These are phyloP conservation scores for Sminthurinus signatus DNA, from an alignment of 1,140 invertebrate species.

Conservation along the genomic window DNA sequence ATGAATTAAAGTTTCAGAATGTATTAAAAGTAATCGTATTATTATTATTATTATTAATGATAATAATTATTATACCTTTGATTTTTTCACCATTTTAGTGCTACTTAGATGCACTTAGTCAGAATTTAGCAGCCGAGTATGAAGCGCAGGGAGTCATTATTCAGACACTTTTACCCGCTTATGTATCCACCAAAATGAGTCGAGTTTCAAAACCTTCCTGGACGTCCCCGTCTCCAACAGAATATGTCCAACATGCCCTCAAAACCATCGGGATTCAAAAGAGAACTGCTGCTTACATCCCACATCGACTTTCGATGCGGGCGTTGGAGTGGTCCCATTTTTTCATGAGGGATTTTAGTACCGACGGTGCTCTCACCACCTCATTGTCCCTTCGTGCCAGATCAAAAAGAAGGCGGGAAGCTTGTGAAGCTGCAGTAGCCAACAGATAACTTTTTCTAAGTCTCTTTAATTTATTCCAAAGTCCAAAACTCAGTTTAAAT, in stretches of 20 bases:
- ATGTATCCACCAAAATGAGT: conserved; percentile 87
- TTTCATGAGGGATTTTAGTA: too few species aligned
- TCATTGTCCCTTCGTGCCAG: too few species aligned
- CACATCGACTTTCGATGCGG: conserved; percentile 62
- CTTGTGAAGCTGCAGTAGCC: too few species aligned
- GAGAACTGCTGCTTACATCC: conserved; percentile 68
- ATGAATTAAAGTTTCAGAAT: too few species aligned
- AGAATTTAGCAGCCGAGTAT: conserved; percentile 71
- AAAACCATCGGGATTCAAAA: conserved; percentile 64
- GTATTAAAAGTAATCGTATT: conserved; percentile 43
- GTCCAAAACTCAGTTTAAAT: too few species aligned
- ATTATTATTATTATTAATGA: neutral
- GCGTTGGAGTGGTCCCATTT: too few species aligned
- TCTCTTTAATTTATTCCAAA: too few species aligned
- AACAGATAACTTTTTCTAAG: too few species aligned
- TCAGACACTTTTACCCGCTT: conserved; percentile 77
- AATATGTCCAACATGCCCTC: conserved; percentile 68
- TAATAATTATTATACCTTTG: neutral
- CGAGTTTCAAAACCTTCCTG: conserved; percentile 69
- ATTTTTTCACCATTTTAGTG: neutral
- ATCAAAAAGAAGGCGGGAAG: too few species aligned
- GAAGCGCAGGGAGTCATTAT: conserved; percentile 65
- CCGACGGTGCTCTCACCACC: too few species aligned
- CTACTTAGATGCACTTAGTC: conserved; percentile 77
- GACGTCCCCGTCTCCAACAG: conserved; percentile 67